Evolutionary conservation across 1,140 invertebrate genomes (phyloP).

Genomic region (Drosophila ohnishii): DNA sequence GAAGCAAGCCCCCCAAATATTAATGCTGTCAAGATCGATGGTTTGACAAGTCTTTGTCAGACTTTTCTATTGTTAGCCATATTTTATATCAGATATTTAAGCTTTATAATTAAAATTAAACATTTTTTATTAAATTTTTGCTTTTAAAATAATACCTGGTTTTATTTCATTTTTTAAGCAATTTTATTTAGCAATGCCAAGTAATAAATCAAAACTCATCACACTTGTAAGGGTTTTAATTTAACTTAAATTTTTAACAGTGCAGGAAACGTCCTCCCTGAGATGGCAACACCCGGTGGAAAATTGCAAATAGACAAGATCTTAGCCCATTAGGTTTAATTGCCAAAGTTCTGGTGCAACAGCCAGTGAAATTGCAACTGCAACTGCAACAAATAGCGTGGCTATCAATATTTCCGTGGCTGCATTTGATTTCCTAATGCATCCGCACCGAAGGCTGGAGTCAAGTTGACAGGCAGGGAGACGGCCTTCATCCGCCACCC

Average conservation of each 20-base stretch:
- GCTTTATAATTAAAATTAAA: no score
- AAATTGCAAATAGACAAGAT: conserved; percentile 53
- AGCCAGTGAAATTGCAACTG: conserved; percentile 39
- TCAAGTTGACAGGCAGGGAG: conserved; percentile 53
- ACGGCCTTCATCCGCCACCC: conserved; percentile 24
- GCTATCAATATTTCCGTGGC: conserved; percentile 66
- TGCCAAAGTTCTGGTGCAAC: conserved; percentile 43
- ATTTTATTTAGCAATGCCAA: no score
- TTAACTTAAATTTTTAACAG: neutral
- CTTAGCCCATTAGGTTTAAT: conserved; percentile 70
- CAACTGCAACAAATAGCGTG: conserved; percentile 68
- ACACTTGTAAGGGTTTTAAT: neutral
- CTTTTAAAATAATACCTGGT: no score
- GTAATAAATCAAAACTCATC: neutral
- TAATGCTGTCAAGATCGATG: no score
- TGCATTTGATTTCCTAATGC: conserved; percentile 77
- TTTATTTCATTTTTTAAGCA: no score
- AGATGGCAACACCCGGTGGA: conserved; percentile 40
- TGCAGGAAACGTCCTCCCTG: conserved; percentile 20
- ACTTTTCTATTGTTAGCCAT: no score
- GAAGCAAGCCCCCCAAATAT: no score
- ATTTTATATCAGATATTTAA: no score
- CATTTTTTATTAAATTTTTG: no score
- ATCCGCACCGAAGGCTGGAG: conserved; percentile 41
- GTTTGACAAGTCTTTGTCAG: no score